Percentiles rank a stretch among this genome's conserved stretches.
phyloP scores from a whole-genome alignment of 2,888 invertebrate genomes.

The Machimus atricapillus region DNA sequence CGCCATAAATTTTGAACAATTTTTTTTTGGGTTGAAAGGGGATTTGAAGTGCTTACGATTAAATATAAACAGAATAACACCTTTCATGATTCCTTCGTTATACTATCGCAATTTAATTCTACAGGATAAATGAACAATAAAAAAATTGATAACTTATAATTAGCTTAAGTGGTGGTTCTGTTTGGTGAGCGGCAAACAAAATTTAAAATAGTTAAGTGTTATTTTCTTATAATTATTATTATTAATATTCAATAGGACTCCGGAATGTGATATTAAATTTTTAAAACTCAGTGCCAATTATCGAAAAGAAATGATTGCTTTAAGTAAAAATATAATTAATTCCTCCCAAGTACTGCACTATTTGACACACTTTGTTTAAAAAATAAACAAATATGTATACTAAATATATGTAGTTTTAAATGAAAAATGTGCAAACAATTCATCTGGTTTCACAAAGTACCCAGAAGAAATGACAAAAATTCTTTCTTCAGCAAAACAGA shows the following conservation, averaged over 20 bases:
- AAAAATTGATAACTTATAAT: neutral
- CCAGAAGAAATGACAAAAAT: neutral
- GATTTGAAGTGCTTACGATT: neutral
- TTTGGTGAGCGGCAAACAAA: too few relatives aligned
- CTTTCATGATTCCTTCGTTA: neutral
- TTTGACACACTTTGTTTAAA: too few relatives aligned
- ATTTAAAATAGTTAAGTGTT: too few relatives aligned
- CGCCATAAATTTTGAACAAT: neutral
- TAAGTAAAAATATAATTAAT: too few relatives aligned
- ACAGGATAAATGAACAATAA: neutral
- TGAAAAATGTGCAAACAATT: neutral
- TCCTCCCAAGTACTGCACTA: too few relatives aligned
- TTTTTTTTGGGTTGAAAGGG: neutral
- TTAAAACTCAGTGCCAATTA: too few relatives aligned
- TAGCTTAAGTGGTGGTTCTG: too few relatives aligned
- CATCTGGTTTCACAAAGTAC: neutral
- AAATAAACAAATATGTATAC: too few relatives aligned
- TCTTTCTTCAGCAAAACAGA: neutral
- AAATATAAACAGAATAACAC: neutral
- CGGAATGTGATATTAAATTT: too few relatives aligned
- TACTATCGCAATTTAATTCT: neutral
- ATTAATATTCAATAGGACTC: too few relatives aligned
- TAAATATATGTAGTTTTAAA: neutral
- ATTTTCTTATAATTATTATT: too few relatives aligned
- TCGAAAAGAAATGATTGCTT: too few relatives aligned